Percentiles rank a stretch among this genome's conserved stretches.
Evolutionary conservation across 2,113 vertebrate species (phyloP).

Genomic region (Lontra canadensis): DNA sequence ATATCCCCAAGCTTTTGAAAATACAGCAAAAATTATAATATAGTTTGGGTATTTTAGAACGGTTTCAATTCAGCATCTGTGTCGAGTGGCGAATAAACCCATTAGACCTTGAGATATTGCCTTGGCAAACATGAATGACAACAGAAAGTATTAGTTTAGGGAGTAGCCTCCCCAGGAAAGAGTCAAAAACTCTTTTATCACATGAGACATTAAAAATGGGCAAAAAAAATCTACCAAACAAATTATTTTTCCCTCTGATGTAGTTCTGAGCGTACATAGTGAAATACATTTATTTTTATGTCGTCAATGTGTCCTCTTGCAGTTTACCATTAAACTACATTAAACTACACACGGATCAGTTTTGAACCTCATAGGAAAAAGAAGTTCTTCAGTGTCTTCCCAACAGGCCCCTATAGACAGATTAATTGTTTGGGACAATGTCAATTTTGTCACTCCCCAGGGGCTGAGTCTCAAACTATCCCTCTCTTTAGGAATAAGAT

Average conservation of each 20-base stretch:
- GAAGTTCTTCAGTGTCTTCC: not conserved
- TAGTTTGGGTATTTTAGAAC: conserved; percentile 53
- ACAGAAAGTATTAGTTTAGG: conserved; percentile 61
- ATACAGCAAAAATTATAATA: conserved; percentile 54
- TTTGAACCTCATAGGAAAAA: not conserved
- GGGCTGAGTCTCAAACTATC: not conserved
- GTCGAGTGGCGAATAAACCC: conserved; percentile 52
- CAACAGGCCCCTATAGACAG: not conserved
- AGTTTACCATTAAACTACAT: not conserved
- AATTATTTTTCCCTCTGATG: conserved; percentile 44
- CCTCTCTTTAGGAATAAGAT: conserved; percentile 41
- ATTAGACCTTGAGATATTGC: conserved; percentile 56
- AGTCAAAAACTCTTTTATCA: conserved; percentile 42
- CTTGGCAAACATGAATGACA: conserved; percentile 58
- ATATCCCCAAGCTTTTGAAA: conserved; percentile 61
- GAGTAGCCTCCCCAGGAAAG: conserved; percentile 21
- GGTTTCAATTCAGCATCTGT: conserved; percentile 46
- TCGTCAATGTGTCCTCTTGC: conserved; percentile 13
- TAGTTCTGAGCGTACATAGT: not conserved
- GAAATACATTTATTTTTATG: conserved; percentile 45
- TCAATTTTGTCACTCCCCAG: not conserved
- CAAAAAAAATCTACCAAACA: conserved; percentile 52
- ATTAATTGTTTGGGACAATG: conserved; percentile 4
- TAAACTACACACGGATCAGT: not conserved
- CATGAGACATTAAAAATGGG: conserved; percentile 46